A percentile compares a stretch with the other conserved stretches of the same genome.
These are phyloP conservation scores for Rutpela maculata DNA, from an alignment of 2,888 invertebrate species.

Conservation along the genomic window DNA sequence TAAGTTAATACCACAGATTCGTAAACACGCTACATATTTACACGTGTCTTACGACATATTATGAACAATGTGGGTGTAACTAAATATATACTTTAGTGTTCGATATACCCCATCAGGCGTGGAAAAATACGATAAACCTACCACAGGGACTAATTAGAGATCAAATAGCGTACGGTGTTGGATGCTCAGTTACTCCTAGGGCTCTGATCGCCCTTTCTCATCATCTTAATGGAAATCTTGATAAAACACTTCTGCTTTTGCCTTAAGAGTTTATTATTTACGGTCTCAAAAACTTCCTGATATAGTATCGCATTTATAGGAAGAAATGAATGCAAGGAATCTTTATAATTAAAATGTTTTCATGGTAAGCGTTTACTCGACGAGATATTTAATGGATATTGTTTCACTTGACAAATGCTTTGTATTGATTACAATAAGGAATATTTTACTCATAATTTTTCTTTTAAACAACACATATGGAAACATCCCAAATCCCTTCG, in stretches of 20 bases:
- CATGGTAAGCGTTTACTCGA: not conserved
- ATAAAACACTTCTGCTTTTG: slow-evolving; percentile 50
- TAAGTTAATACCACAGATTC: too few relatives aligned
- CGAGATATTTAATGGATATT: not conserved
- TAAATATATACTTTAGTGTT: not conserved
- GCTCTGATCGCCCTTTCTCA: slow-evolving; percentile 51
- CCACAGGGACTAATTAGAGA: slow-evolving; percentile 59
- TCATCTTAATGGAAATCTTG: slow-evolving; percentile 58
- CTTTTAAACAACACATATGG: too few relatives aligned
- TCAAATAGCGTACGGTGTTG: slow-evolving; percentile 52
- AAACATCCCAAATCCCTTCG: too few relatives aligned
- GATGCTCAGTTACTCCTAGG: slow-evolving; percentile 39
- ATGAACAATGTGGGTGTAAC: not conserved
- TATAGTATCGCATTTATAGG: slow-evolving; percentile 37
- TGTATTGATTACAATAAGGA: too few relatives aligned
- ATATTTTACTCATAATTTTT: too few relatives aligned
- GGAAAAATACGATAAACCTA: slow-evolving; percentile 38
- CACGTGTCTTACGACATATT: not conserved
- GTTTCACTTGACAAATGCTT: not conserved
- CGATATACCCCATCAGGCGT: not conserved
- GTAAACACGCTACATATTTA: not conserved
- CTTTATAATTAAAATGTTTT: not conserved
- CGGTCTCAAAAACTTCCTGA: slow-evolving; percentile 36
- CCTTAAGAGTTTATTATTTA: slow-evolving; percentile 47
- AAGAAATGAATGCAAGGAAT: slow-evolving; percentile 23